These are phyloP conservation scores for Synergus gifuensis DNA, from an alignment of 2,888 invertebrate genomes.

Conservation along the genomic window DNA sequence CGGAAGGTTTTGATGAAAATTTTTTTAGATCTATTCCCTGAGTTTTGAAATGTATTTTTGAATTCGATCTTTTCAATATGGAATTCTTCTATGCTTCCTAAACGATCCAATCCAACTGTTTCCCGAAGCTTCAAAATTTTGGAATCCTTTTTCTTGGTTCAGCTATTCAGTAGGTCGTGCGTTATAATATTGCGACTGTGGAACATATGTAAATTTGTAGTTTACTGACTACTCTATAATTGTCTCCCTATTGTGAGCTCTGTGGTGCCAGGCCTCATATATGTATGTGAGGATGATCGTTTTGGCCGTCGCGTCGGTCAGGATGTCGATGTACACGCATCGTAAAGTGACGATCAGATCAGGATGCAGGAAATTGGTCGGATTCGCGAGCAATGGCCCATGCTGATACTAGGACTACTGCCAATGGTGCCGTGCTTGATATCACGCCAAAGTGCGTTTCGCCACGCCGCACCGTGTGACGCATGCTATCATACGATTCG, in stretches of 20 bases:
- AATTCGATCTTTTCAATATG: too few species aligned
- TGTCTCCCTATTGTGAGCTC: not conserved
- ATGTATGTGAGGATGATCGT: conserved; percentile 10
- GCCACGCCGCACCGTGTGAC: not conserved
- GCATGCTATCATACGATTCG: conserved; percentile 35
- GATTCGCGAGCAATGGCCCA: conserved; percentile 77
- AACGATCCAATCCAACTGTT: too few species aligned
- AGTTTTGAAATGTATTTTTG: too few species aligned
- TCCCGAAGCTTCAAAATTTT: too few species aligned
- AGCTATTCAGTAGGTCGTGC: too few species aligned
- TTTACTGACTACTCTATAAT: not conserved
- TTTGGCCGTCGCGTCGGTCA: conserved; percentile 7
- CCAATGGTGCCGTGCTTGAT: conserved; percentile 60
- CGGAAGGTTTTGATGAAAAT: too few species aligned
- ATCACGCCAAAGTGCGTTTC: conserved; percentile 52
- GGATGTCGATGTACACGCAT: conserved; percentile 65
- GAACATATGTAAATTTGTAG: not conserved
- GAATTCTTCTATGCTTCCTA: too few species aligned
- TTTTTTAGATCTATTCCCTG: too few species aligned
- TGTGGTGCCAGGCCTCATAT: not conserved
- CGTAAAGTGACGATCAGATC: conserved; percentile 78
- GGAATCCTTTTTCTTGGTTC: too few species aligned
- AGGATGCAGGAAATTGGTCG: conserved; percentile 76
- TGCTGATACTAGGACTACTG: conserved; percentile 70
- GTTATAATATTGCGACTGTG: not conserved